Evolutionary conservation across 2,113 vertebrate genomes (phyloP).

Genomic region (Fulmarus glacialis): DNA sequence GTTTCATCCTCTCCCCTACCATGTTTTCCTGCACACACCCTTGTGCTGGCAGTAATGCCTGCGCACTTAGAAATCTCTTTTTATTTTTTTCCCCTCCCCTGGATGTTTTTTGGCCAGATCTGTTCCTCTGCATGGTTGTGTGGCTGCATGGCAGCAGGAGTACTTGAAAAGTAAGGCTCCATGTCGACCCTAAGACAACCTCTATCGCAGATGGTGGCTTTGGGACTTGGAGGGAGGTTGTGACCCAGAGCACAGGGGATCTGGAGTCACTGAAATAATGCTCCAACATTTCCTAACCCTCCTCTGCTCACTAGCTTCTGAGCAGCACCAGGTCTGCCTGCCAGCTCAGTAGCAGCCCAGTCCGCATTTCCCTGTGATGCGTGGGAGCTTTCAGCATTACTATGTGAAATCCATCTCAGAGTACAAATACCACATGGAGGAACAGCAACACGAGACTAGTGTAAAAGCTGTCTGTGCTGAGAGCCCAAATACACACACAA

Average conservation of each 20-base stretch:
- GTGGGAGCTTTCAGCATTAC: slow-evolving; percentile 1
- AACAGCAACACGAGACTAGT: background rate
- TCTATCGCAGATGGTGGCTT: background rate
- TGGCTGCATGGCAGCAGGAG: background rate
- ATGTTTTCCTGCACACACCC: accelerated
- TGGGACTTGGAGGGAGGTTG: background rate
- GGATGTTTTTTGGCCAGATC: background rate
- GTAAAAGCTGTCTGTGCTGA: slow-evolving; percentile 25
- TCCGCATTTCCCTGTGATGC: background rate
- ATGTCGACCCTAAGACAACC: background rate
- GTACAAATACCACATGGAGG: slow-evolving; percentile 32
- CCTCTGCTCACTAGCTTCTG: background rate
- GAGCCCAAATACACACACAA: slow-evolving; percentile 24
- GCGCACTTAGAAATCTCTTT: background rate
- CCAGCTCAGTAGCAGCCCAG: background rate
- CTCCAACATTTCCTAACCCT: background rate
- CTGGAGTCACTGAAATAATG: background rate
- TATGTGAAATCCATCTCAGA: background rate
- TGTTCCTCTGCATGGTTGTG: background rate
- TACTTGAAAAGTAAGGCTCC: background rate
- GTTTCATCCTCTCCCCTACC: background rate
- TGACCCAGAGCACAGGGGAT: background rate
- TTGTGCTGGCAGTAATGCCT: background rate
- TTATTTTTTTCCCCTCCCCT: background rate
- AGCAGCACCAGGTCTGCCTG: background rate